Percentiles rank a stretch among this genome's conserved stretches.
Evolutionary conservation across 2,113 vertebrate species (phyloP).

Genomic region (Datnioides undecimradiatus): DNA sequence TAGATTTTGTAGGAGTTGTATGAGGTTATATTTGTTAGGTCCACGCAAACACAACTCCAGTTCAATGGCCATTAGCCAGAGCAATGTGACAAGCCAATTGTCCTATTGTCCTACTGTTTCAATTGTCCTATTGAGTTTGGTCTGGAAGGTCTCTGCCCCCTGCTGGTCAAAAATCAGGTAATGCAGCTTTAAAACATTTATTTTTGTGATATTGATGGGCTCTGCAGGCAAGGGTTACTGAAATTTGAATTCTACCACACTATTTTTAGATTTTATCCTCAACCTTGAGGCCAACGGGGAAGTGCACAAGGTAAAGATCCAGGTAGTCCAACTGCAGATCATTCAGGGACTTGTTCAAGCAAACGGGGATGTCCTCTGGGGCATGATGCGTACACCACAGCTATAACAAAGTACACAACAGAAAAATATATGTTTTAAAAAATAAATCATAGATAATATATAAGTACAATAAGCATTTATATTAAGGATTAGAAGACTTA

Average conservation of each 20-base stretch:
- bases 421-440: too few species aligned
- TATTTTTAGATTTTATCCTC: not conserved
- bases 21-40: too few species aligned
- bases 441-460: not conserved
- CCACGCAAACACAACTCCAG: too few species aligned
- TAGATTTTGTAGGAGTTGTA: not conserved
- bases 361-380: conserved; percentile 78
- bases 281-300: conserved; percentile 84
- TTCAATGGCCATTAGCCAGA: too few species aligned
- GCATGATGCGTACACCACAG: conserved; percentile 79
- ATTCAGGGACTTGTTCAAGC: conserved; percentile 78
- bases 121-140: too few species aligned
- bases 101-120: too few species aligned
- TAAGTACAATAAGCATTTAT: not conserved
- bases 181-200: not conserved
- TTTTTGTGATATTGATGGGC: not conserved
- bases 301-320: conserved; percentile 86
- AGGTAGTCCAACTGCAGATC: conserved; percentile 83
- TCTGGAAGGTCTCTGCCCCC: not conserved
- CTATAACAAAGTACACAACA: conserved; percentile 50
- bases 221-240: not conserved
- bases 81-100: not conserved
- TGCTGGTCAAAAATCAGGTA: not conserved
- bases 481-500: not conserved
- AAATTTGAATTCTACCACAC: not conserved